phyloP scores from a whole-genome alignment of 2,797 vertebrate genomes.

The Arrhamphus sclerolepis region DNA sequence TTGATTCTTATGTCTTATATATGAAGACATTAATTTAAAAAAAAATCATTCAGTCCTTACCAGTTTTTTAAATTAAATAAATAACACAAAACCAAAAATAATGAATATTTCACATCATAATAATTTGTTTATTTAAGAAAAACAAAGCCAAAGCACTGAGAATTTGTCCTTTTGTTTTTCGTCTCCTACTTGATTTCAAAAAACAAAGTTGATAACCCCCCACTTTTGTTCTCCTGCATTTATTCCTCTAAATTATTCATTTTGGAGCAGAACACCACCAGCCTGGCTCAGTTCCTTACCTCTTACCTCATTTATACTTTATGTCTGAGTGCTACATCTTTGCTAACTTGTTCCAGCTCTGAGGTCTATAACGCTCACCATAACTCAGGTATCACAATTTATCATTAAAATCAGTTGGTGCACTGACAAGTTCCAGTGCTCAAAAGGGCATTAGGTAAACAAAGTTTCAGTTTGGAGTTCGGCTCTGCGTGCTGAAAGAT shows the following conservation, averaged over 20 bases:
- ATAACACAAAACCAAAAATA: no score
- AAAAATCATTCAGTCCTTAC: no score
- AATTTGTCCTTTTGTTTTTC: no score
- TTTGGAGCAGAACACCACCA: not conserved
- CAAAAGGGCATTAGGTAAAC: slow-evolving; percentile 71
- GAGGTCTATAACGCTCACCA: slow-evolving; percentile 11
- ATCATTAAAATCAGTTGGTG: slow-evolving; percentile 64
- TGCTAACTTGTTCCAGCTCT: slow-evolving; percentile 12
- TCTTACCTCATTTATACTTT: slow-evolving; percentile 21
- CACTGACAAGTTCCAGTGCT: slow-evolving; percentile 57
- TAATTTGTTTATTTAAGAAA: no score
- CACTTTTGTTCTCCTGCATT: not conserved
- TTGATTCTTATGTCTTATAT: no score
- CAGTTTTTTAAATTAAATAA: no score
- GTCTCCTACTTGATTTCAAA: no score
- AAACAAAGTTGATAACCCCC: not conserved
- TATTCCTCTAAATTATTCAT: not conserved
- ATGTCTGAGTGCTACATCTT: slow-evolving; percentile 4
- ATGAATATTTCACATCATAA: no score
- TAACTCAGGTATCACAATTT: slow-evolving; percentile 41
- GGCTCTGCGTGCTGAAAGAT: slow-evolving; percentile 33
- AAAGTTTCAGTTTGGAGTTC: slow-evolving; percentile 44
- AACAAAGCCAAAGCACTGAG: no score
- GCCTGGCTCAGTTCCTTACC: slow-evolving; percentile 9
- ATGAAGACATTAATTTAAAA: no score